Base-by-base conservation (phyloP, 2,797 vertebrate species). In the Caiman crocodilus region DNA sequence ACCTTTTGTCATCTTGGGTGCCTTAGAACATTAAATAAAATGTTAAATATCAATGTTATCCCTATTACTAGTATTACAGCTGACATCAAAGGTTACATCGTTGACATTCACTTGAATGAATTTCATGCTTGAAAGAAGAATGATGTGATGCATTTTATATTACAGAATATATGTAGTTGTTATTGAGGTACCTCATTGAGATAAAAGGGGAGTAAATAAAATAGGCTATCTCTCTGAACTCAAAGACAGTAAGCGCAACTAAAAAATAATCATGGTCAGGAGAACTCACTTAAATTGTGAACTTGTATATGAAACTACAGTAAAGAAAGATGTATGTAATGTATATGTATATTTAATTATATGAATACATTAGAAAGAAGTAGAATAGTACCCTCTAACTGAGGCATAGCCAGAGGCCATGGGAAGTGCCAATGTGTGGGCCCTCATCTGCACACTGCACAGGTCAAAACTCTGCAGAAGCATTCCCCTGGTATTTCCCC, bases 181-280 rank as follows among this genome's bases (percentile, higher is more conserved):
- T 83, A 60, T 81, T 77, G 15, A 3, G 63, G n/a, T 79, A 85
- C 85, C 77, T 94, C 23, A 87, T 89, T 94, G 82, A 16, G 16
- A 75, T 42, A 26, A 78, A 93, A 86, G 4, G 59, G 63, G 4
- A 88, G 67, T 61, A 83, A 85, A 57, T 32, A 74, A 85, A 5
- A 23, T 58, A 87, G 20, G 79, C 81, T 2, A 3, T 65, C 11
- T 73, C 17, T 65, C 42, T 73, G 57, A 74, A 58, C 10, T 87
- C 15, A 78, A 76, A 81, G 5, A 2, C 35, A 78, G 67, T 57
- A 74, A 8, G 2, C 0, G 4, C 25, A 50, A 25, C 71, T 78
- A 32, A 50, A 85, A 78, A 92, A 71, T 81, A 84, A 32, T 16
- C 65, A 60, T 1, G 5, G 61, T 78, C 17, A 74, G 4, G 56